phyloP scores from a whole-genome alignment of 2,888 invertebrate species.

The Drosophila suboccidentalis region DNA sequence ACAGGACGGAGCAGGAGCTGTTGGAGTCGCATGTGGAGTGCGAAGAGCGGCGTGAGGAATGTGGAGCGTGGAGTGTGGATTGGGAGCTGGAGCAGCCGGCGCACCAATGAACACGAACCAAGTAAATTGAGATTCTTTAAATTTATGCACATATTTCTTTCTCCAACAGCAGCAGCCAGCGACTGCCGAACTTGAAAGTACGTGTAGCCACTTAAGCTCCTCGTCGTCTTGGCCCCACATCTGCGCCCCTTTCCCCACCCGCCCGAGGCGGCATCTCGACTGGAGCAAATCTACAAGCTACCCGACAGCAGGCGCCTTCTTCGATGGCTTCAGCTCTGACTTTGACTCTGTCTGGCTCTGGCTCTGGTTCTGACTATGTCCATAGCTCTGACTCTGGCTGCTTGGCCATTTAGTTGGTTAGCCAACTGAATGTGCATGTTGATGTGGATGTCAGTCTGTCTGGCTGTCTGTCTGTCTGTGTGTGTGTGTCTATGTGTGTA shows the following conservation, averaged over 20 bases:
- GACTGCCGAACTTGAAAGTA: constrained; percentile 45
- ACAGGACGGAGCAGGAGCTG: constrained; percentile 55
- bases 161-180: constrained; percentile 52
- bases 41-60: constrained; percentile 28
- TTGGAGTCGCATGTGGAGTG: constrained; percentile 29
- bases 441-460: constrained; percentile 22
- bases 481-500: constrained; percentile 42
- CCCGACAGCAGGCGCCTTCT: constrained; percentile 35
- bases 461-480: background rate
- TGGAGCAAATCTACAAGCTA: constrained; percentile 48
- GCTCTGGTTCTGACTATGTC: background rate
- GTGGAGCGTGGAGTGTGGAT: constrained; percentile 10
- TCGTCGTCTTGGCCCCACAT: constrained; percentile 29
- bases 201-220: constrained; percentile 77
- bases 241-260: constrained; percentile 2
- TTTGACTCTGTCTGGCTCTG: constrained; percentile 28
- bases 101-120: constrained; percentile 72
- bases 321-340: constrained; percentile 16
- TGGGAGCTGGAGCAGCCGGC: constrained; percentile 49
- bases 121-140: constrained; percentile 81
- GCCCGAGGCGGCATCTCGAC: constrained; percentile 14
- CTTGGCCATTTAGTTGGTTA: constrained; percentile 53
- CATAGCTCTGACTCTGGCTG: constrained; percentile 25
- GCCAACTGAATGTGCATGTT: constrained; percentile 40
- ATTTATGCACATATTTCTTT: constrained; percentile 78